Evolutionary conservation across 2,113 vertebrate genomes (phyloP).

Genomic region (Pristiophorus japonicus): DNA sequence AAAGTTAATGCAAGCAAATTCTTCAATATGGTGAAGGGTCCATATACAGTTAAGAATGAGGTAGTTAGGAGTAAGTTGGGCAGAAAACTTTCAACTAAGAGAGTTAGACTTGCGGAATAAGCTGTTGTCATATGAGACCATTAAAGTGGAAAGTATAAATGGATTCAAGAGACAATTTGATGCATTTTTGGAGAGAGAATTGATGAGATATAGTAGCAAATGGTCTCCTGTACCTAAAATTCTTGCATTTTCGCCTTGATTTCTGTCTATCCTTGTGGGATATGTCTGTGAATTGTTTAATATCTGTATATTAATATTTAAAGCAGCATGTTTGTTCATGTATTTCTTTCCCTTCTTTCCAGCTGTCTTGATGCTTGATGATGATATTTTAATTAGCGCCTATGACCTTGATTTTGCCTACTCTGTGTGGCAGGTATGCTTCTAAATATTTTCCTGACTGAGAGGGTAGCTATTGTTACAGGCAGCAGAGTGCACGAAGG

Average conservation of each 20-base stretch:
- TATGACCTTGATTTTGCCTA: slow-evolving; percentile 85
- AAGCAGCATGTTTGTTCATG: background rate
- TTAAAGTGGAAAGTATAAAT: background rate
- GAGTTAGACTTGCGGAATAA: background rate
- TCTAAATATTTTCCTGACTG: background rate
- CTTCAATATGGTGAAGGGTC: background rate
- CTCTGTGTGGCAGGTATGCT: slow-evolving; percentile 86
- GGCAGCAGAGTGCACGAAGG: background rate
- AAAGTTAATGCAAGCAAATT: background rate
- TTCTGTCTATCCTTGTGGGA: background rate
- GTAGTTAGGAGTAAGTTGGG: background rate
- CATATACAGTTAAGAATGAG: background rate
- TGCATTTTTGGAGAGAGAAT: background rate
- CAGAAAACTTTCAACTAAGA: background rate
- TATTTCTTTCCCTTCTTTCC: background rate
- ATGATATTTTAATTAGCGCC: slow-evolving; percentile 81
- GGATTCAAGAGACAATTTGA: background rate
- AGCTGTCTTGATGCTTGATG: slow-evolving; percentile 91
- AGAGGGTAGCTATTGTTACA: background rate
- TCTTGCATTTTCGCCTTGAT: background rate
- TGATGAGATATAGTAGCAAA: background rate
- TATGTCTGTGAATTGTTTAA: background rate
- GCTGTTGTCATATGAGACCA: background rate
- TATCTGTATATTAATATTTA: background rate
- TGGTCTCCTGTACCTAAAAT: background rate